Evolutionary conservation across 2,797 vertebrate species (phyloP).

Genomic region (Acanthurus tractus): DNA sequence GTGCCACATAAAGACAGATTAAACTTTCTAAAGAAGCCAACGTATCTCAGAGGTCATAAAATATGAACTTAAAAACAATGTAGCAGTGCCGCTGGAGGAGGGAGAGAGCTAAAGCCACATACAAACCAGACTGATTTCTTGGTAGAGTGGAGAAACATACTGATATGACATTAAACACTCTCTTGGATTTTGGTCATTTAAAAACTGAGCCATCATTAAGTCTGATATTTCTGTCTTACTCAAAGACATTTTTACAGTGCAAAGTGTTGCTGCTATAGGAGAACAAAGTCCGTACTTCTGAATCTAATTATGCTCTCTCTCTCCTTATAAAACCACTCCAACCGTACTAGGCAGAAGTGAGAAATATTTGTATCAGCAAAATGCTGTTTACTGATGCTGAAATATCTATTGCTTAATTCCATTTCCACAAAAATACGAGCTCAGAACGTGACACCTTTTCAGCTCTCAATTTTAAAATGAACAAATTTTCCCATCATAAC

Average conservation of each 20-base stretch:
- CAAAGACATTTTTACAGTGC: not conserved
- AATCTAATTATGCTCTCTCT: not conserved
- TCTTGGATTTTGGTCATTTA: slow-evolving; percentile 17
- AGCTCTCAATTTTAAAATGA: not conserved
- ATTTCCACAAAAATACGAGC: slow-evolving; percentile 23
- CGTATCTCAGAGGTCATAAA: slow-evolving; percentile 56
- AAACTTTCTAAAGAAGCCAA: slow-evolving; percentile 50
- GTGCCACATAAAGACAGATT: slow-evolving; percentile 52
- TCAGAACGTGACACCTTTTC: not conserved
- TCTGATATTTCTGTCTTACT: too few species aligned
- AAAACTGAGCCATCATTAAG: not conserved
- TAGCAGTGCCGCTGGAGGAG: not conserved
- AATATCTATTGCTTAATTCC: slow-evolving; percentile 33
- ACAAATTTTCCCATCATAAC: not conserved
- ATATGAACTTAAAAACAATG: slow-evolving; percentile 53
- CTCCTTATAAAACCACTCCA: slow-evolving; percentile 18
- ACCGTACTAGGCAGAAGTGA: not conserved
- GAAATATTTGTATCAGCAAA: slow-evolving; percentile 27
- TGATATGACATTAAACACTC: not conserved
- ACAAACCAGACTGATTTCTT: slow-evolving; percentile 14
- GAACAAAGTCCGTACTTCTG: slow-evolving; percentile 11
- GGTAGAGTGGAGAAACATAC: not conserved
- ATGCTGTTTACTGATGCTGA: slow-evolving; percentile 28
- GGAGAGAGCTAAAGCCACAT: not conserved
- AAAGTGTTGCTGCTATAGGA: not conserved